A percentile compares a stretch with the other conserved stretches of the same genome.
phyloP scores from a whole-genome alignment of 2,113 vertebrate species.

The Protomyctophum bolini region DNA sequence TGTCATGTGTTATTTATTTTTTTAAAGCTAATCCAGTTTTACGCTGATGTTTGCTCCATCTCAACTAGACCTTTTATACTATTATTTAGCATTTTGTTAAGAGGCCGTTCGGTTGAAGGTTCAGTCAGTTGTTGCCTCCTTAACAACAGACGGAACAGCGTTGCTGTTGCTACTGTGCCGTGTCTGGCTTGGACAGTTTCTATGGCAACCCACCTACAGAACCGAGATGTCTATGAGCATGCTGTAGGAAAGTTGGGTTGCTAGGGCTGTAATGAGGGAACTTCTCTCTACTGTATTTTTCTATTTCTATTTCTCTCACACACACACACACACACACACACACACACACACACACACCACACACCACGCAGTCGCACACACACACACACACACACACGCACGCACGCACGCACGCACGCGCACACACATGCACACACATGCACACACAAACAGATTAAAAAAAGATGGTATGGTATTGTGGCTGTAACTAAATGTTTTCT shows the following conservation, averaged over 20 bases:
- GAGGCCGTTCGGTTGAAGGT: constrained; percentile 27
- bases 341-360: no score
- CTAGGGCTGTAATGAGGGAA: constrained; percentile 73
- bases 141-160: constrained; percentile 56
- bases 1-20: constrained; percentile 59
- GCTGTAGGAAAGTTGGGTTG: constrained; percentile 72
- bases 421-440: no score
- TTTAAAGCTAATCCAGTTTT: neutral
- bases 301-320: constrained; percentile 39
- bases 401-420: no score
- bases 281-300: constrained; percentile 21
- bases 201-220: constrained; percentile 81
- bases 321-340: constrained; percentile 44
- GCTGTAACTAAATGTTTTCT: constrained; percentile 23
- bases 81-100: constrained; percentile 20
- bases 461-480: constrained; percentile 23
- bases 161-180: constrained; percentile 68
- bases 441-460: no score
- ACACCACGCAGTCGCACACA: no score
- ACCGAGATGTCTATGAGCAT: constrained; percentile 63
- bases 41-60: constrained; percentile 16
- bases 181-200: constrained; percentile 83
- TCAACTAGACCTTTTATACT: constrained; percentile 18
- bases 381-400: no score
- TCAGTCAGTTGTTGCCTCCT: constrained; percentile 57